Evolutionary conservation across 2,888 invertebrate genomes (phyloP).

Genomic region (Ornithoptera alexandrae): DNA sequence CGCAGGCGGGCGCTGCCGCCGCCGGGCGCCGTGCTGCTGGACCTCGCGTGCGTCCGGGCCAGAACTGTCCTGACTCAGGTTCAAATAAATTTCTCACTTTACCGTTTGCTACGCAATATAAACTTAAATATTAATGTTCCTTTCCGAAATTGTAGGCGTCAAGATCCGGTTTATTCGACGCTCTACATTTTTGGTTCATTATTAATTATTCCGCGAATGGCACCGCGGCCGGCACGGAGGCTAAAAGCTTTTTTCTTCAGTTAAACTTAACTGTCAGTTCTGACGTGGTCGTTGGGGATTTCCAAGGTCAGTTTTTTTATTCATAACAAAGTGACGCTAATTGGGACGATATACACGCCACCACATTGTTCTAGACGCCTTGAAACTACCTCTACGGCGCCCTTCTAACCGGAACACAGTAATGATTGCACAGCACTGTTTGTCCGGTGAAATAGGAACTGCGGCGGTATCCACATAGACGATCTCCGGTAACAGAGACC

Average conservation of each 20-base stretch:
- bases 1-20: too few relatives aligned
- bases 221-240: constrained; percentile 27
- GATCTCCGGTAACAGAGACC: too few relatives aligned
- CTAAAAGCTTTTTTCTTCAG: constrained; percentile 40
- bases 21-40: constrained; percentile 50
- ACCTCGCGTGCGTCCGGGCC: constrained; percentile 44
- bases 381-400: too few relatives aligned
- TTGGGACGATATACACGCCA: too few relatives aligned
- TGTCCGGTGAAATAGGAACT: too few relatives aligned
- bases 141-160: constrained; percentile 52
- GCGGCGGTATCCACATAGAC: too few relatives aligned
- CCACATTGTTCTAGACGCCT: too few relatives aligned
- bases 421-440: too few relatives aligned
- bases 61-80: constrained; percentile 45
- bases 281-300: constrained; percentile 48
- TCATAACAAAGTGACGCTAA: too few relatives aligned
- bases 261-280: constrained; percentile 62
- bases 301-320: constrained; percentile 40
- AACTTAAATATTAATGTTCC: neutral
- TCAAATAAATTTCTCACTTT: constrained; percentile 2
- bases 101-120: neutral
- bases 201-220: constrained; percentile 32
- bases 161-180: constrained; percentile 47
- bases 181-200: constrained; percentile 56
- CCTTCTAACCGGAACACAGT: too few relatives aligned